Evolutionary conservation across 2,797 vertebrate species (phyloP).

Genomic region (Mionectes olivaceus): DNA sequence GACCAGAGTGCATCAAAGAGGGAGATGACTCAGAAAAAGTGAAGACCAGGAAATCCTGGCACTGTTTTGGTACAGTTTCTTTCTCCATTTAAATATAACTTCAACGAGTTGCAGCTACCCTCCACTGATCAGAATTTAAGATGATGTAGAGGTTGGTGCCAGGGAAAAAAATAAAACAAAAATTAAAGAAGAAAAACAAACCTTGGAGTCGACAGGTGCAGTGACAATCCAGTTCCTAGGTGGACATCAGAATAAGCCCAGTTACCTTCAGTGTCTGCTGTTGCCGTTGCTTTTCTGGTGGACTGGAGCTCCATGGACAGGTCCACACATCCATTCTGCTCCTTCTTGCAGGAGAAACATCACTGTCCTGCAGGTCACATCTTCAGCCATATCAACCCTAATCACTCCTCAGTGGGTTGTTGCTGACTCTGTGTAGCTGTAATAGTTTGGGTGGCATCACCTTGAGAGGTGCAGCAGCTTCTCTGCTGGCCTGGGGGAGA

Average conservation of each 20-base stretch:
- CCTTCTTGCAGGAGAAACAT: neutral
- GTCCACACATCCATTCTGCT: rapidly evolving
- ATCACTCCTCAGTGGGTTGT: rapidly evolving
- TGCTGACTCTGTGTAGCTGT: neutral
- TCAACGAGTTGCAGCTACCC: neutral
- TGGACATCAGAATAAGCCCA: neutral
- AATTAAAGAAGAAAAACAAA: neutral
- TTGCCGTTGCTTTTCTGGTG: neutral
- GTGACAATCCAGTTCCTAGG: neutral
- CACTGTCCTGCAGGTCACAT: neutral
- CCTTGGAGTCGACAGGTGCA: neutral
- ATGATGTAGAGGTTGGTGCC: neutral
- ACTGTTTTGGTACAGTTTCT: neutral
- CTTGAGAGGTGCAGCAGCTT: neutral
- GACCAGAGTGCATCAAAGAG: neutral
- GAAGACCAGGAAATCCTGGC: neutral
- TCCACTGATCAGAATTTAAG: neutral
- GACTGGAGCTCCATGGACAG: neutral
- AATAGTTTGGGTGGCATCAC: neutral
- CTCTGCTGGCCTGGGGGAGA: neutral
- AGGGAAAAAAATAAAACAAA: neutral
- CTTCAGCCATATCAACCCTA: rapidly evolving
- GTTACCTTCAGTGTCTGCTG: neutral
- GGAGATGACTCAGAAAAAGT: neutral
- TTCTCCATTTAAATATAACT: neutral